Percentiles rank a stretch among this genome's conserved stretches.
phyloP scores from a whole-genome alignment of 2,797 vertebrate genomes.

The Vireo griseus region DNA sequence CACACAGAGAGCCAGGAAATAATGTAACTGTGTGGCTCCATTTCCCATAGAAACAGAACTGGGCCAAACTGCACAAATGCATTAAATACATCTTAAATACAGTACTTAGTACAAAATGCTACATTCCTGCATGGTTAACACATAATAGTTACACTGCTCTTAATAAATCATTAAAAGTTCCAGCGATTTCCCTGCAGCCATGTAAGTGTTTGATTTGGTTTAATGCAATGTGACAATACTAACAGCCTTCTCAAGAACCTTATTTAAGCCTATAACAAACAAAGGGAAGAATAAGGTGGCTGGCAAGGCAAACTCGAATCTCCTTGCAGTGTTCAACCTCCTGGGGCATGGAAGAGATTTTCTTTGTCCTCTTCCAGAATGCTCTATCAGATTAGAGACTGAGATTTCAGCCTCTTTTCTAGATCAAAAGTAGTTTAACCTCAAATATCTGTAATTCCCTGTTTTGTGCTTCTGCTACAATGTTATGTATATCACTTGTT shows the following conservation, averaged over 20 bases:
- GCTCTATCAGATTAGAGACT: not conserved
- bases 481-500: not conserved
- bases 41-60: constrained; percentile 2
- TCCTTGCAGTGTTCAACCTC: not conserved
- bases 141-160: not conserved
- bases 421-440: not conserved
- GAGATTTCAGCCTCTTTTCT: not conserved
- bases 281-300: not conserved
- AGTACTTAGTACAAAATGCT: not conserved
- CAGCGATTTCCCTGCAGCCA: not conserved
- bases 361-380: not conserved
- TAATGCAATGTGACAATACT: not conserved
- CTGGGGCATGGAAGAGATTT: not conserved
- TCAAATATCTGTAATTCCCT: not conserved
- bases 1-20: not conserved
- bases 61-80: constrained; percentile 1
- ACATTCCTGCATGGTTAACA: not conserved
- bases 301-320: not conserved
- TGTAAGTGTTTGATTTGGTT: not conserved
- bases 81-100: not conserved
- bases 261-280: not conserved
- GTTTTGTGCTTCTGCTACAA: not conserved
- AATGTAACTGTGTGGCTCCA: not conserved
- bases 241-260: not conserved
- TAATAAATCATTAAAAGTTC: not conserved